Evolutionary conservation across 2,797 vertebrate genomes (phyloP).

Genomic region (Catamblyrhynchus diadema): DNA sequence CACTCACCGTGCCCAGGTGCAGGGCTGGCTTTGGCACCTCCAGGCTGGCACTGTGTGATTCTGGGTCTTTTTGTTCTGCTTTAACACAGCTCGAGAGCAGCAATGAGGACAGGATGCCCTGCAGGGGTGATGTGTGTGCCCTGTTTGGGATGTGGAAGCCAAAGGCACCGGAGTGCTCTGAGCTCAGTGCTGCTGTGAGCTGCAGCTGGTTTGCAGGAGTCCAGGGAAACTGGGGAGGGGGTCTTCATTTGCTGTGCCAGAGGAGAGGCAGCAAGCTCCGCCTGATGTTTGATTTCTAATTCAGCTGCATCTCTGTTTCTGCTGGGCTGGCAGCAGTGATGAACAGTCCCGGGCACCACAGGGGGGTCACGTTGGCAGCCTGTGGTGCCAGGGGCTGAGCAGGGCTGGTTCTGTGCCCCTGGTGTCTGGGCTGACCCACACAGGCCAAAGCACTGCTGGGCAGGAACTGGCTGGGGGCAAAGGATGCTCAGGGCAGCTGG

Average conservation of each 20-base stretch:
- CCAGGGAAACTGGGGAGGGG: accelerated
- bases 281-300: neutral
- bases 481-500: neutral
- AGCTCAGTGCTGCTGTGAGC: neutral
- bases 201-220: neutral
- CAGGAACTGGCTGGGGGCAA: neutral
- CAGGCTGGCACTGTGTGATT: accelerated
- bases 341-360: accelerated
- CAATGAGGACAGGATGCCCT: neutral
- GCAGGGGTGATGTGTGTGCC: neutral
- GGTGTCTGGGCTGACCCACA: accelerated
- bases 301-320: neutral
- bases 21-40: neutral
- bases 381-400: accelerated
- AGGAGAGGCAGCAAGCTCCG: neutral
- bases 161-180: accelerated
- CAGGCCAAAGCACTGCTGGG: accelerated
- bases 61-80: neutral
- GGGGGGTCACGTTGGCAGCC: neutral
- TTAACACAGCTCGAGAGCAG: accelerated
- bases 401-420: neutral
- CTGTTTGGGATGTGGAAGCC: neutral
- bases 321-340: accelerated
- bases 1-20: accelerated
- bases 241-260: neutral